These are phyloP conservation scores for Chelidonichthys spinosus DNA, from an alignment of 2,797 vertebrate genomes.

Conservation along the genomic window DNA sequence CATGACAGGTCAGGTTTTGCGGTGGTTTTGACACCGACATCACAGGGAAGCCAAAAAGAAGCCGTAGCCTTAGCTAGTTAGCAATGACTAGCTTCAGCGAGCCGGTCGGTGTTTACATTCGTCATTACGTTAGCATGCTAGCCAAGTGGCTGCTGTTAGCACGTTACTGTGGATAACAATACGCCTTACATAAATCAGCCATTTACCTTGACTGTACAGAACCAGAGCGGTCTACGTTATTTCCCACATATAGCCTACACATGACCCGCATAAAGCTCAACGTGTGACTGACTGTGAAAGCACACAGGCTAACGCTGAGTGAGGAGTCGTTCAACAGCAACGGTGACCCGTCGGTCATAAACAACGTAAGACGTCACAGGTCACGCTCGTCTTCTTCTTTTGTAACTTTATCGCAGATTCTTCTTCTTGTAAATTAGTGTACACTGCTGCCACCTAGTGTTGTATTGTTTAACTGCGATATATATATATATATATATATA, in stretches of 20 bases:
- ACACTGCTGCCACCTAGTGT: conserved; percentile 25
- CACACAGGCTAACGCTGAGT: neutral
- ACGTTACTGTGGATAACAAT: neutral
- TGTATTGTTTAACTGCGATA: neutral
- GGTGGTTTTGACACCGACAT: accelerated
- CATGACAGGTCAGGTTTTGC: neutral
- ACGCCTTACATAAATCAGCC: neutral
- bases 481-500: no score
- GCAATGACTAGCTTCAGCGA: neutral
- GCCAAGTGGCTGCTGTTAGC: conserved; percentile 20
- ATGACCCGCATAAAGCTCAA: accelerated
- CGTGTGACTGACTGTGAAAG: neutral
- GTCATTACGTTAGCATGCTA: conserved; percentile 37
- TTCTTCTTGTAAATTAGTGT: neutral
- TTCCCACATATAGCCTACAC: no score
- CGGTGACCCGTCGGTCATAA: conserved; percentile 26
- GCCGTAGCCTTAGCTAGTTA: neutral
- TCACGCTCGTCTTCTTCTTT: neutral
- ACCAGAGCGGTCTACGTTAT: neutral
- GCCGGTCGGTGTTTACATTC: neutral
- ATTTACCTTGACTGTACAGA: conserved; percentile 41
- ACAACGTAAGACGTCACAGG: conserved; percentile 39
- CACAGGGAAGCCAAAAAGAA: neutral
- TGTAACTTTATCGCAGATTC: neutral
- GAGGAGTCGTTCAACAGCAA: neutral